A percentile compares a stretch with the other conserved stretches of the same genome.
These are phyloP conservation scores for Andricus curvator DNA, from an alignment of 2,888 invertebrate species.

Conservation along the genomic window DNA sequence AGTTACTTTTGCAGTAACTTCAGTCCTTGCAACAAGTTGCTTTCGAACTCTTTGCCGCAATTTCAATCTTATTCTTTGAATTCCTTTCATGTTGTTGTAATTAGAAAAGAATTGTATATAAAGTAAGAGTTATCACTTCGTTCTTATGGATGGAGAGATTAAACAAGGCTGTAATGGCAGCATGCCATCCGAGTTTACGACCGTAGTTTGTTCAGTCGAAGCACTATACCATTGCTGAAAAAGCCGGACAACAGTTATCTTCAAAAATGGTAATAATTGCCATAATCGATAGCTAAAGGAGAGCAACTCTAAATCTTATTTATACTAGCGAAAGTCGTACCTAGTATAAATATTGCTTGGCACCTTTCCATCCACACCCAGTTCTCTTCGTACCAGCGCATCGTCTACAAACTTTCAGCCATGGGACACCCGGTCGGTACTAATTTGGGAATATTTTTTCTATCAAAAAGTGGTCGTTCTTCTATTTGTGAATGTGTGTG, in stretches of 20 bases:
- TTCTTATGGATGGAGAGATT: neutral
- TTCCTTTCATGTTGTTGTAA: neutral
- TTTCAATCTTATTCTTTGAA: neutral
- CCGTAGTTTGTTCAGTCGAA: neutral
- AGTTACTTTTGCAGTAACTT: neutral
- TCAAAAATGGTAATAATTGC: constrained; percentile 47
- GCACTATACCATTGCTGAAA: neutral
- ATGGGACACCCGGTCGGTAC: constrained; percentile 70
- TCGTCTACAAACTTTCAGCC: constrained; percentile 55
- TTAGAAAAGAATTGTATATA: neutral
- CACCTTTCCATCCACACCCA: constrained; percentile 63
- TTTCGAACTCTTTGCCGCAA: neutral
- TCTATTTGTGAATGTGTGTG: neutral
- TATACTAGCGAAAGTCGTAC: constrained; percentile 70
- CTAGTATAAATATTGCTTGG: constrained; percentile 72
- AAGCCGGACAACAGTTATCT: constrained; percentile 30
- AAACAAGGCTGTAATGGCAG: neutral
- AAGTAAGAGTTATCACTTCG: neutral
- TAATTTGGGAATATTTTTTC: neutral
- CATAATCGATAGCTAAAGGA: constrained; percentile 42
- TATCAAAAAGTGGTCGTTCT: neutral
- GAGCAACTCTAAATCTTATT: constrained; percentile 57
- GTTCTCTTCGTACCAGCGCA: constrained; percentile 56
- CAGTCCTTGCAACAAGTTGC: neutral
- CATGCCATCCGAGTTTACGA: constrained; percentile 19